These are phyloP conservation scores for Drosophila stalkeri DNA, from an alignment of 2,888 invertebrate genomes.

Conservation along the genomic window DNA sequence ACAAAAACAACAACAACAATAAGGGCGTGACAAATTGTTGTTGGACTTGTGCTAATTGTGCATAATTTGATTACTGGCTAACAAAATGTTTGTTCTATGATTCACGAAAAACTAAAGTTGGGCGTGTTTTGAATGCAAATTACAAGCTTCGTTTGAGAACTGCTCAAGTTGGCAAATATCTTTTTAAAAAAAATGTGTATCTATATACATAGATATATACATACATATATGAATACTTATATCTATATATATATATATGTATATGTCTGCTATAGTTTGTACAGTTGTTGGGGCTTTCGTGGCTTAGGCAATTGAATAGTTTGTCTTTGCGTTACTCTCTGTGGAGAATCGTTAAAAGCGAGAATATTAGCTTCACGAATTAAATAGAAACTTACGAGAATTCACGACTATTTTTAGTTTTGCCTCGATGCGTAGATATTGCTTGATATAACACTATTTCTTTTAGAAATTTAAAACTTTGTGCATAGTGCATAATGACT, in stretches of 20 bases:
- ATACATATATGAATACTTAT: not conserved
- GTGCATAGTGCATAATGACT: no score
- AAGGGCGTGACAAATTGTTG: slow-evolving; percentile 50
- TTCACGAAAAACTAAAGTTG: slow-evolving; percentile 12
- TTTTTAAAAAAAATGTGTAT: not conserved
- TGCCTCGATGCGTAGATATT: not conserved
- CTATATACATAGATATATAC: not conserved
- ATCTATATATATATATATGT: not conserved
- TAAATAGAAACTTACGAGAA: not conserved
- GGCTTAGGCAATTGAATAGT: not conserved
- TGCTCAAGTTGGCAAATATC: not conserved
- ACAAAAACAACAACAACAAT: slow-evolving; percentile 40
- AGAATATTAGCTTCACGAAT: not conserved
- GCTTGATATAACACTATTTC: no score
- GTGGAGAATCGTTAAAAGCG: not conserved
- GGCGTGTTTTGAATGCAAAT: not conserved
- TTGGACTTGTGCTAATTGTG: slow-evolving; percentile 71
- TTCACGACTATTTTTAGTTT: not conserved
- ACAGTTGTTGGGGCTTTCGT: slow-evolving; percentile 5
- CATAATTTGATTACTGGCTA: slow-evolving; percentile 70
- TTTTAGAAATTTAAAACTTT: no score
- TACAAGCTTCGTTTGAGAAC: not conserved
- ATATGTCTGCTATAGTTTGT: not conserved
- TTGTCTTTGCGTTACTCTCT: no score
- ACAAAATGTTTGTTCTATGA: slow-evolving; percentile 52